These are phyloP conservation scores for Tor tambroides DNA, from an alignment of 2,113 vertebrate species.

Conservation along the genomic window DNA sequence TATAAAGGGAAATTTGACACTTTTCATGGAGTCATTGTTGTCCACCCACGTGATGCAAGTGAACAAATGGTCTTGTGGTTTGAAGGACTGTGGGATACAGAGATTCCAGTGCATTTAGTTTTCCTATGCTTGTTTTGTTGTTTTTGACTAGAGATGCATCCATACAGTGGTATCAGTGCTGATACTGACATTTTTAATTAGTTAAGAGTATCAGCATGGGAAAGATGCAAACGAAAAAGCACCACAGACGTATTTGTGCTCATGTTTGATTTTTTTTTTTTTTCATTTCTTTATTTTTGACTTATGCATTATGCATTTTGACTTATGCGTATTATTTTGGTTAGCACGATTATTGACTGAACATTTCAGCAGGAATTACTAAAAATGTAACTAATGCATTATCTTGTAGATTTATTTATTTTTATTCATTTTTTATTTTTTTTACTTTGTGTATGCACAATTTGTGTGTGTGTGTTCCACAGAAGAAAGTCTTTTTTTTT, in stretches of 20 bases:
- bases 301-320: no score
- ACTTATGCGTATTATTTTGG: no score
- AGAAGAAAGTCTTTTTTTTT: no score
- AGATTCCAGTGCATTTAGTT: not conserved
- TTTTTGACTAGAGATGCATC: not conserved
- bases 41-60: constrained; percentile 31
- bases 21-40: constrained; percentile 20
- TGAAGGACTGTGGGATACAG: constrained; percentile 19
- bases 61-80: constrained; percentile 50
- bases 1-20: constrained; percentile 13
- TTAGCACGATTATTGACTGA: no score
- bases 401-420: not conserved
- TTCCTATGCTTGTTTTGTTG: not conserved
- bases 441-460: no score
- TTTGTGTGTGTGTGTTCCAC: no score
- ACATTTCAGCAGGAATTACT: no score
- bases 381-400: no score
- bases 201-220: not conserved
- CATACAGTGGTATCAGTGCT: not conserved
- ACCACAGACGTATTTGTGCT: not conserved
- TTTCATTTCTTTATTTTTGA: no score
- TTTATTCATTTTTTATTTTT: no score
- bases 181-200: not conserved
- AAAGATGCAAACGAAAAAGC: not conserved
- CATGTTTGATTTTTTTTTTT: not conserved